These are phyloP conservation scores for Acleris holmiana DNA, from an alignment of 2,888 invertebrate species.

Conservation along the genomic window DNA sequence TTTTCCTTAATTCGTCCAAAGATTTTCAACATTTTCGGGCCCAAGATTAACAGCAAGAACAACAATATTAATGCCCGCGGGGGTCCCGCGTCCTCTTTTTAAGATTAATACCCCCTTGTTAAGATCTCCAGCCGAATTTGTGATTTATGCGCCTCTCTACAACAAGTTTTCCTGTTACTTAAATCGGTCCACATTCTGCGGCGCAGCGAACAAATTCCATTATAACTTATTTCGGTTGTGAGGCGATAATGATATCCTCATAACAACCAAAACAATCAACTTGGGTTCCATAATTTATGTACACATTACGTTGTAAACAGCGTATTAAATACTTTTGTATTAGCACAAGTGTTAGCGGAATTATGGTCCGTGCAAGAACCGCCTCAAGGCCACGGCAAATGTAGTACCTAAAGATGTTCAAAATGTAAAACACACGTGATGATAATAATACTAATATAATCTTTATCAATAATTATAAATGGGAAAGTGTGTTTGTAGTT, in stretches of 20 bases:
- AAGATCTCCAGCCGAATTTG: slow-evolving; percentile 4
- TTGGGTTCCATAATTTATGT: neutral
- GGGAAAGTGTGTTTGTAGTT: too few relatives aligned
- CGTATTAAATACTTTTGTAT: slow-evolving; percentile 16
- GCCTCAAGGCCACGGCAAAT: slow-evolving; percentile 12
- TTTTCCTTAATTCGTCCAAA: too few relatives aligned
- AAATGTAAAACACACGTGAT: slow-evolving; percentile 11
- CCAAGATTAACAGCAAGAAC: neutral
- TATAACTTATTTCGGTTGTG: slow-evolving; percentile 4
- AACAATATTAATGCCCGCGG: slow-evolving; percentile 10
- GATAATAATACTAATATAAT: neutral
- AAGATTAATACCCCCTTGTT: neutral
- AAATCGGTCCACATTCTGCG: slow-evolving; percentile 12
- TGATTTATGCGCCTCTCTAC: slow-evolving; percentile 19
- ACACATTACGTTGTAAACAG: slow-evolving; percentile 10
- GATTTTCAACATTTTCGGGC: too few relatives aligned
- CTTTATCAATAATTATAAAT: too few relatives aligned
- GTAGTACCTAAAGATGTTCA: slow-evolving; percentile 8
- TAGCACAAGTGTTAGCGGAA: slow-evolving; percentile 18
- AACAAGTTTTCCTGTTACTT: slow-evolving; percentile 24
- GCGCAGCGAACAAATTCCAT: slow-evolving; percentile 6
- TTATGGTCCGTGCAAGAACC: too few relatives aligned
- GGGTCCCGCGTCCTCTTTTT: neutral
- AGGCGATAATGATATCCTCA: slow-evolving; percentile 5
- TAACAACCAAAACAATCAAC: slow-evolving; percentile 21